These are phyloP conservation scores for Pelvicachromis taeniatus DNA, from an alignment of 2,113 vertebrate genomes.

Conservation along the genomic window DNA sequence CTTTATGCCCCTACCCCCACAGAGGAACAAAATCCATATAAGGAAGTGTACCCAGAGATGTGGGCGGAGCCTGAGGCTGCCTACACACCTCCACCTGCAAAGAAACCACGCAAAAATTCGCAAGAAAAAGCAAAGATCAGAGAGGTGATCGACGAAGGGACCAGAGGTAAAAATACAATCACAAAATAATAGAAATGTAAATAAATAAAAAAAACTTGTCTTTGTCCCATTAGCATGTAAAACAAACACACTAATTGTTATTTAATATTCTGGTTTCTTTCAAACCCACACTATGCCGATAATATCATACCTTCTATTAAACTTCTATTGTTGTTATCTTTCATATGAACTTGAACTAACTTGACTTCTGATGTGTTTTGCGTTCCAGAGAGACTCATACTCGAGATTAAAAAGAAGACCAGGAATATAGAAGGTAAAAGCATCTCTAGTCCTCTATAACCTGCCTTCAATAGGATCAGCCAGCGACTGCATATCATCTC, in stretches of 20 bases:
- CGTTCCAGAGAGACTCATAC: conserved; percentile 85
- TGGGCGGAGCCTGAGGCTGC: conserved; percentile 93
- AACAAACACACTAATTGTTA: not conserved
- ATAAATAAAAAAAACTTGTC: not conserved
- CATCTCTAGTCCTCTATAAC: not conserved
- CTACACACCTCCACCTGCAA: conserved; percentile 89
- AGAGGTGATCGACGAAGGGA: conserved; percentile 96
- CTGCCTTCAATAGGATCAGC: not conserved
- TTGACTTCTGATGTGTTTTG: not conserved
- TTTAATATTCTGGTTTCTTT: not conserved
- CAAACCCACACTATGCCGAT: not conserved
- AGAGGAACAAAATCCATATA: conserved; percentile 95
- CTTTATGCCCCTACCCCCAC: not conserved
- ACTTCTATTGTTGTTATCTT: not conserved
- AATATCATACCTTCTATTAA: not conserved
- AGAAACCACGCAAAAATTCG: conserved; percentile 92
- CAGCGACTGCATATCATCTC: not conserved
- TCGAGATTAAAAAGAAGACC: conserved; percentile 91
- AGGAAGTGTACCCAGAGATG: conserved; percentile 95
- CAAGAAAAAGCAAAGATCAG: conserved; percentile 94
- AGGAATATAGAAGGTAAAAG: conserved; percentile 91
- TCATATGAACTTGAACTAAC: not conserved
- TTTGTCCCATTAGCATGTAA: not conserved
- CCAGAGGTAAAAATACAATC: conserved; percentile 79
- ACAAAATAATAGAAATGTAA: not conserved